Evolutionary conservation across 2,113 vertebrate species (phyloP).

Genomic region (Corythornis cristatus): DNA sequence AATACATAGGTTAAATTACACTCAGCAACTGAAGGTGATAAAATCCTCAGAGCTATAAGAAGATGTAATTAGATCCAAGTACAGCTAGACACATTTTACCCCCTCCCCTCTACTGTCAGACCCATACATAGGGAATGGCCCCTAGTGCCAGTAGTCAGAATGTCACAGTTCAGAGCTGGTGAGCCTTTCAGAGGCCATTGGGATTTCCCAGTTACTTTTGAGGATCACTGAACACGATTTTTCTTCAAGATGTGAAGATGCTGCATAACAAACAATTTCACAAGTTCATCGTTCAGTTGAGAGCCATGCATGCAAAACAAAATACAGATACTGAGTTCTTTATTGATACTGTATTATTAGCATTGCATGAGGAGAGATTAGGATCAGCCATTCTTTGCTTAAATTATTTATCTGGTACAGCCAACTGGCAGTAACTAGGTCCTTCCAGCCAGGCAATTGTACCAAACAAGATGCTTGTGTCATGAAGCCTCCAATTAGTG

Average conservation of each 20-base stretch:
- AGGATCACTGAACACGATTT: neutral
- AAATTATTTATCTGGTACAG: conserved; percentile 57
- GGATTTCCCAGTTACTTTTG: conserved; percentile 15
- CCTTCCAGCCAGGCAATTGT: neutral
- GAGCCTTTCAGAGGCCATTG: neutral
- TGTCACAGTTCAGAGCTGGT: conserved; percentile 26
- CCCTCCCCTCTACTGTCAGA: neutral
- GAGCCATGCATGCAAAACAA: neutral
- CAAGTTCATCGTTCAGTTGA: neutral
- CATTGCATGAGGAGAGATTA: conserved; percentile 61
- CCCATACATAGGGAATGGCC: neutral
- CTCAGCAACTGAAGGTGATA: conserved; percentile 58
- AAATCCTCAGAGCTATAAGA: conserved; percentile 46
- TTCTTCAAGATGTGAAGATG: neutral
- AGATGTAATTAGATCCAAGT: conserved; percentile 58
- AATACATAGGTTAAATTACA: conserved; percentile 49
- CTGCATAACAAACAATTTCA: neutral
- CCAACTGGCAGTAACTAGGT: conserved; percentile 6
- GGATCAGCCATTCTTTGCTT: conserved; percentile 57
- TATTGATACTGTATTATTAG: conserved; percentile 56
- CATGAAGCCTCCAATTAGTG: conserved; percentile 8
- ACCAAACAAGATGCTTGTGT: conserved; percentile 13
- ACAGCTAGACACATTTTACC: neutral
- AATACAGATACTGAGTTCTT: conserved; percentile 50
- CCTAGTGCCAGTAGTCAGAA: conserved; percentile 24